phyloP scores from a whole-genome alignment of 2,797 vertebrate species.

The Halcyon badia region DNA sequence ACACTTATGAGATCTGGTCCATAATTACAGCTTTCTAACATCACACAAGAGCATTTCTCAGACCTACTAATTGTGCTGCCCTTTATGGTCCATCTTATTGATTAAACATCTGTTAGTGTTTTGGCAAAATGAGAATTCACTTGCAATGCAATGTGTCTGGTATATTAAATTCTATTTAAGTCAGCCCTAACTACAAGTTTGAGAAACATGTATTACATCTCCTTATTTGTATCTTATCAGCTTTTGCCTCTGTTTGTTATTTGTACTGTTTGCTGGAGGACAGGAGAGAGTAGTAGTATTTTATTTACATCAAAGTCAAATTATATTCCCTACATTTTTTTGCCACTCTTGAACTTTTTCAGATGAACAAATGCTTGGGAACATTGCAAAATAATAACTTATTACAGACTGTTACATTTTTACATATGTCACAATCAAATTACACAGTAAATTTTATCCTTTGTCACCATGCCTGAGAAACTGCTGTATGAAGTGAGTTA shows the following conservation, averaged over 20 bases:
- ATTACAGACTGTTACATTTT: background rate
- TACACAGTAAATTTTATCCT: slow-evolving; percentile 28
- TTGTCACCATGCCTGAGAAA: slow-evolving; percentile 9
- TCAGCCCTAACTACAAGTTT: slow-evolving; percentile 43
- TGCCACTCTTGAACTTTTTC: background rate
- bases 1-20: slow-evolving; percentile 53
- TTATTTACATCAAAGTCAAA: slow-evolving; percentile 33
- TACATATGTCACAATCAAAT: slow-evolving; percentile 4
- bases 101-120: slow-evolving; percentile 76
- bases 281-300: background rate
- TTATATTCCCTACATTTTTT: slow-evolving; percentile 12
- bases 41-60: slow-evolving; percentile 64
- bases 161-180: slow-evolving; percentile 73
- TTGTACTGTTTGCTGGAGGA: slow-evolving; percentile 7
- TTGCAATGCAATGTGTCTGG: slow-evolving; percentile 54
- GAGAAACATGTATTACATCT: slow-evolving; percentile 35
- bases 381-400: slow-evolving; percentile 16
- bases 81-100: slow-evolving; percentile 73
- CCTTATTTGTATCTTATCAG: slow-evolving; percentile 9
- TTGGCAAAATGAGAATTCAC: slow-evolving; percentile 53
- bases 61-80: slow-evolving; percentile 51
- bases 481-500: background rate
- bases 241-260: slow-evolving; percentile 17
- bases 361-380: slow-evolving; percentile 12
- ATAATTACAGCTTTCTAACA: slow-evolving; percentile 72